Conservation (phyloP, 2,888 invertebrate species). For the Girardia tigrina region DNA sequence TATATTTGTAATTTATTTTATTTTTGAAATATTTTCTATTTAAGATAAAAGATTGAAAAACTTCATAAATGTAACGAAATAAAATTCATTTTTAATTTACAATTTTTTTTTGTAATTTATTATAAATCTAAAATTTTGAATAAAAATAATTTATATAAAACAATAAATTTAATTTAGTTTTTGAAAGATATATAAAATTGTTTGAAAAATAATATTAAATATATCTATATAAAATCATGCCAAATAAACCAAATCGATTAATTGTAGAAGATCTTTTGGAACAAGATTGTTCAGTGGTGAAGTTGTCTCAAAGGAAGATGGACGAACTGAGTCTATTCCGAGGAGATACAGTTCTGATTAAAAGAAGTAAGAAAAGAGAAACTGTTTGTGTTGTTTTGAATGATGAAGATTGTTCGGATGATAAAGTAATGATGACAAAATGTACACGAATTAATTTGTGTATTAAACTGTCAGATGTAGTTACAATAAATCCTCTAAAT, state of each 20-base stretch:
- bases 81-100: too few relatives aligned
- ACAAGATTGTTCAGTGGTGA: not conserved
- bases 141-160: too few relatives aligned
- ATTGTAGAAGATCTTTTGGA: not conserved
- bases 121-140: too few relatives aligned
- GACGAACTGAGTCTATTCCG: conserved; percentile 36
- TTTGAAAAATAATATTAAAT: conserved; percentile 88
- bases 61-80: too few relatives aligned
- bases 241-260: not conserved
- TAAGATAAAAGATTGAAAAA: too few relatives aligned
- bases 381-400: conserved; percentile 37
- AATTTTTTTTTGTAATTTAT: too few relatives aligned
- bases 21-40: too few relatives aligned
- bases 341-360: conserved; percentile 36
- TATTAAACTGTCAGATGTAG: conserved; percentile 36
- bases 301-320: not conserved
- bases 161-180: too few relatives aligned
- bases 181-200: conserved; percentile 99
- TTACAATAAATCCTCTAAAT: conserved; percentile 37
- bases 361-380: conserved; percentile 37
- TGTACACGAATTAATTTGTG: conserved; percentile 36
- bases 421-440: conserved; percentile 37
- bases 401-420: conserved; percentile 36
- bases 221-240: conserved; percentile 50
- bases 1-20: too few relatives aligned